Conservation (phyloP, 2,888 invertebrate genomes). For the Drosophila ochracea region DNA sequence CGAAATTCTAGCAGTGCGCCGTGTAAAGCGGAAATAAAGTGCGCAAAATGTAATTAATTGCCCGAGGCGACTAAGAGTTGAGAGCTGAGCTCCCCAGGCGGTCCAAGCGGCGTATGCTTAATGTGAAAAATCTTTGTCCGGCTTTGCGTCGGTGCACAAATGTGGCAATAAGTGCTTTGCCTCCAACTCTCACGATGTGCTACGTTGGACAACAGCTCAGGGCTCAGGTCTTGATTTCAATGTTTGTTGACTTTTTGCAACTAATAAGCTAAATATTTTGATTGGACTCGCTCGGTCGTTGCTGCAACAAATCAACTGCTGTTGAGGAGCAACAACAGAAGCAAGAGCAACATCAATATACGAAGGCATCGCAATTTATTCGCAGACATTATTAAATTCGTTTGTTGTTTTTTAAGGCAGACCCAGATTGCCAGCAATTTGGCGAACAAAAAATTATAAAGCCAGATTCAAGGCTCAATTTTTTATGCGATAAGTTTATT, state of each 20-base stretch:
- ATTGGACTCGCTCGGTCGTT: conserved; percentile 55
- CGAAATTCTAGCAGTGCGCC: conserved; percentile 64
- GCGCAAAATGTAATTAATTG: conserved; percentile 80
- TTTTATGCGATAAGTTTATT: conserved; percentile 28
- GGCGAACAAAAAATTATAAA: conserved; percentile 48
- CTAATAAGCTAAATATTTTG: conserved; percentile 78
- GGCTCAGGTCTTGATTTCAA: conserved; percentile 27
- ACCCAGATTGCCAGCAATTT: conserved; percentile 69
- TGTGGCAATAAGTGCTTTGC: conserved; percentile 19
- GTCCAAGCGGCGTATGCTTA: conserved; percentile 57
- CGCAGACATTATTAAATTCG: conserved; percentile 50
- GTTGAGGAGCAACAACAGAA: conserved; percentile 11
- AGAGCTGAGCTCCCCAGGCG: conserved; percentile 1
- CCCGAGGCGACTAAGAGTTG: conserved; percentile 30
- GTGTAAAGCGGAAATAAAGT: conserved; percentile 77
- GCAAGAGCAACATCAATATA: conserved; percentile 36
- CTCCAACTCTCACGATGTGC: conserved; percentile 39
- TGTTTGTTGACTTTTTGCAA: conserved; percentile 50
- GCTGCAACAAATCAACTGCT: conserved; percentile 26
- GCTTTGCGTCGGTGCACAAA: conserved; percentile 48
- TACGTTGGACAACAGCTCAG: neutral
- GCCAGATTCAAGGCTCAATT: conserved; percentile 62
- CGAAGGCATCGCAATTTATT: conserved; percentile 41
- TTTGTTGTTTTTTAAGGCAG: conserved; percentile 40
- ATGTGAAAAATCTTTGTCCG: conserved; percentile 26